Evolutionary conservation across 2,113 vertebrate species (phyloP), one percentile per base, ranked within the genome.

Genomic region (Alosa alosa): DNA sequence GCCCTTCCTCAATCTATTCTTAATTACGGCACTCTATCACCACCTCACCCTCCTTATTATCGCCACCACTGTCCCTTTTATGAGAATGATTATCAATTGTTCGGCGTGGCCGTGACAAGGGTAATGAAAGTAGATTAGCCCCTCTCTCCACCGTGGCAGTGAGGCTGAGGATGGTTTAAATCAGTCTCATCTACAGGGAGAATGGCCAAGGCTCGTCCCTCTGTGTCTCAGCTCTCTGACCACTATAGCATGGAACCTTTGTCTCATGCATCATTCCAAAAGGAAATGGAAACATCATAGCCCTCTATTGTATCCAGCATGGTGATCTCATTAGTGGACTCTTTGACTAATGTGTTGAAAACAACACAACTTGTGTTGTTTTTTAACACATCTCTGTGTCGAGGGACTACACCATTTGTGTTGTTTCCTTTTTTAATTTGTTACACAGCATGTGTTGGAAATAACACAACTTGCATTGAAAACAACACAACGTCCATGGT

Each of bases 41-140:
- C n/a, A 39, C 72, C 81, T 36, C 64, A 57, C 83, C 85, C 39
- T 36, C 36, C 57, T 89, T 91, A 91, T 91, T 91, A 92, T 90
- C 88, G 84, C 88, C 82, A 90, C 90, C 90, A 91, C 90, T 91
- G 91, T 90, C 87, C 86, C 55, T 92, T 85, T 87, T 87, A 84
- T 89, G 86, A 90, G 90, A 92, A 92, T 68, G 44, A 90, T 90
- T 91, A 91, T 93, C 91, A 88, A 90, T 93, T 90, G 87, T 89
- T 88, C 85, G 84, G 86, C 83, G 86, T 89, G 17, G 82, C 84
- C 86, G 81, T 90, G 89, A 90, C 88, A 72, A 87, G 60, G 88
- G 87, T 93, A 92, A 93, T 93, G 86, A 92, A 91, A 86, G 89
- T 90, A 88, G 90, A 91, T 92, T 93, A 91, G 86, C 90, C 88